These are phyloP conservation scores for Oostethus manadensis DNA, from an alignment of 2,113 vertebrate species.

Conservation along the genomic window DNA sequence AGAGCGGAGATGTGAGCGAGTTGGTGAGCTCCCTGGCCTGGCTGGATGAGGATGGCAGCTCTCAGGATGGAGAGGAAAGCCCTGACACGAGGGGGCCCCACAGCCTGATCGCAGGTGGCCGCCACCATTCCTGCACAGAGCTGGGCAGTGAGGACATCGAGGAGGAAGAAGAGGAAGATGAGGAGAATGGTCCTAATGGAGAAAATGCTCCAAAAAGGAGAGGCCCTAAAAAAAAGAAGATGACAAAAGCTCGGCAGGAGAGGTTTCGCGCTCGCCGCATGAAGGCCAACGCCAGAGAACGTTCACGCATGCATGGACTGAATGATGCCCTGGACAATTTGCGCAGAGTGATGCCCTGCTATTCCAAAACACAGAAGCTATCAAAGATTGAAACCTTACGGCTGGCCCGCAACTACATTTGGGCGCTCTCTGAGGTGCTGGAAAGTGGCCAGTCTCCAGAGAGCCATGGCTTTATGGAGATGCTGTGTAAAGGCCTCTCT, in stretches of 20 bases:
- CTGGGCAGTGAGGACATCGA: conserved; percentile 71
- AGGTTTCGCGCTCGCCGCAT: conserved; percentile 83
- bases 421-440: conserved; percentile 93
- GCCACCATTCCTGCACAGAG: conserved; percentile 63
- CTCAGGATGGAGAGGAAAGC: conserved; percentile 76
- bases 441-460: conserved; percentile 86
- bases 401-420: conserved; percentile 94
- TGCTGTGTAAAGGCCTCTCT: conserved; percentile 96
- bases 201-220: conserved; percentile 84
- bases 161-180: conserved; percentile 79
- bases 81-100: conserved; percentile 51
- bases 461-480: conserved; percentile 87
- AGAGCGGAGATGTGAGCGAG: conserved; percentile 76
- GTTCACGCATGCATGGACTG: conserved; percentile 91
- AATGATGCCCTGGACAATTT: conserved; percentile 92
- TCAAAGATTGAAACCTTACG: conserved; percentile 96
- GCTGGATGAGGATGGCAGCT: conserved; percentile 74
- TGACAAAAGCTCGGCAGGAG: conserved; percentile 93
- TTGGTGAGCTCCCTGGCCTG: conserved; percentile 78
- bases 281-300: conserved; percentile 92
- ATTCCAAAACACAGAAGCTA: conserved; percentile 95
- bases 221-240: conserved; percentile 97
- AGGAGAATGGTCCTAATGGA: conserved; percentile 72
- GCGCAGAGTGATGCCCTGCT: conserved; percentile 93
- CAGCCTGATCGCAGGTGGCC: conserved; percentile 33